Base-by-base conservation (phyloP, 2,888 invertebrate genomes). In the Andrena haemorrhoa region DNA sequence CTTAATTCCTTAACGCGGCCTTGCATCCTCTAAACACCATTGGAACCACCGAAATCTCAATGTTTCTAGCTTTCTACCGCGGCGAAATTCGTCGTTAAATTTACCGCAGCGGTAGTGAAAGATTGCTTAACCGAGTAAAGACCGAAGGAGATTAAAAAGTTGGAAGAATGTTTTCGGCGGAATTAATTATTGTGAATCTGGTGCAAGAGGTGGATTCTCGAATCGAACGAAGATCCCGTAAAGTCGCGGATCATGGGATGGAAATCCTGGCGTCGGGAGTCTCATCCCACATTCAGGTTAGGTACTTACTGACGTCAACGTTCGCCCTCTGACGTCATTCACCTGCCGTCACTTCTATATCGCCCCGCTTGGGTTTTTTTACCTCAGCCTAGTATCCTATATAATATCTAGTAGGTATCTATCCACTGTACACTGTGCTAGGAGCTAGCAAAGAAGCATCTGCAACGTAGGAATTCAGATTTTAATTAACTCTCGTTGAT, bases 291-390 rank as follows among this genome's bases (percentile, higher is more conserved):
- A 84, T 87, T 84, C 87, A 81, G 86, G 85, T 82, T 88, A n/a
- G n/a, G n/a, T n/a, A 85, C 69, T 78, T 87, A 88, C 87, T 91
- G 91, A 93, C 93, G 92, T 92, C 93, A 92, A 88, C 77, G 77
- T 80, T 76, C 89, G 87, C 86, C 86, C 83, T 88, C 88, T 92
- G 92, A 92, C 92, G 92, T 92, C 92, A 92, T 90, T 89, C 88
- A 92, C 89, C 90, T 90, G 90, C 85, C 80, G 83, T 84, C 86
- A 75, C 83, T 51, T 70, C 82, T 69, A 49, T 56, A 41, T 56
- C 35, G 53, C 63, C 51, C 61, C 79, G 73, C 74, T 82, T 64
- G 75, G 82, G 76, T 88, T 88, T 47, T 53, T 60, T 70, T 58
- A 10, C 49, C 29, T 73, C 41, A 47, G 31, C 23, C 68, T 26